These are phyloP conservation scores for Sprattus sprattus DNA, from an alignment of 2,113 vertebrate species.

Conservation along the genomic window DNA sequence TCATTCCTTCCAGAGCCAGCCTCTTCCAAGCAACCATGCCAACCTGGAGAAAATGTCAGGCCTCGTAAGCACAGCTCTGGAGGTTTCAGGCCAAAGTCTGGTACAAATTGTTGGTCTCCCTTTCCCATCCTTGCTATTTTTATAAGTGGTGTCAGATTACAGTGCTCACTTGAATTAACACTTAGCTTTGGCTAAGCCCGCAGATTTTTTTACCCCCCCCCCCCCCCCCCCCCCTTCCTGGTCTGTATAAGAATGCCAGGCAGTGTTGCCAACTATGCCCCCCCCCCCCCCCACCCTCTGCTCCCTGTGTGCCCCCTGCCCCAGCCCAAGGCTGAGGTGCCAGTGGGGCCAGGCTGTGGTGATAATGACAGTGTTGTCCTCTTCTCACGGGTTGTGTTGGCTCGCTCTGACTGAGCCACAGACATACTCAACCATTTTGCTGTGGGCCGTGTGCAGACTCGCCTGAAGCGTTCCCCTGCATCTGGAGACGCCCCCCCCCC, in stretches of 20 bases:
- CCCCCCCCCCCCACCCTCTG: neutral
- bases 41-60: neutral
- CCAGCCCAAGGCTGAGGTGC: constrained; percentile 16
- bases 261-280: constrained; percentile 17
- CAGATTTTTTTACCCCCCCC: neutral
- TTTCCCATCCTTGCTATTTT: neutral
- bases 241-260: neutral
- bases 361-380: constrained; percentile 40
- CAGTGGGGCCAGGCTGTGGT: neutral
- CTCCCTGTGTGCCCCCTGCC: neutral
- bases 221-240: neutral
- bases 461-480: constrained; percentile 15
- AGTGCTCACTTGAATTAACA: neutral
- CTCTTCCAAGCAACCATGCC: constrained; percentile 13
- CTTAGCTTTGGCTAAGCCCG: neutral
- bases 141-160: neutral
- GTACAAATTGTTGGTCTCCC: neutral
- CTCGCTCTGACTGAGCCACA: neutral
- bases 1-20: constrained; percentile 1
- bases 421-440: constrained; percentile 26
- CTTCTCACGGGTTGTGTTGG: constrained; percentile 24
- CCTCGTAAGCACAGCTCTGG: neutral
- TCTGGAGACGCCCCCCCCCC: neutral
- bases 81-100: neutral
- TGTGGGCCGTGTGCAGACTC: neutral